A percentile compares a stretch with the other conserved stretches of the same genome.
phyloP scores from a whole-genome alignment of 2,113 vertebrate genomes.

The Morone saxatilis region DNA sequence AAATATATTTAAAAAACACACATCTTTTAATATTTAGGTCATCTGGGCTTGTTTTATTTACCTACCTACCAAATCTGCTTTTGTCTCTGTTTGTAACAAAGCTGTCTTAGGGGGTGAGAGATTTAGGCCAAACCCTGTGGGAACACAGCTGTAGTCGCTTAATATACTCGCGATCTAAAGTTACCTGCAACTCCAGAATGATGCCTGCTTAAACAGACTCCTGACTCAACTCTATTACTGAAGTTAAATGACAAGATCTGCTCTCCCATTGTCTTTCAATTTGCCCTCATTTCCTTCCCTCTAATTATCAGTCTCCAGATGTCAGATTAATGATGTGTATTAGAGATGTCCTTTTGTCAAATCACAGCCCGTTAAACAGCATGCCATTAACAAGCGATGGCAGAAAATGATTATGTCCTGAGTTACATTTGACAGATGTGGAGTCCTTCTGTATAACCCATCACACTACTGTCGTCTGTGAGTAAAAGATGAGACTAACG shows the following conservation, averaged over 20 bases:
- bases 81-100: conserved; percentile 1
- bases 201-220: conserved; percentile 10
- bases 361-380: conserved; percentile 64
- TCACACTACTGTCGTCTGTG: conserved; percentile 22
- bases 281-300: conserved; percentile 68
- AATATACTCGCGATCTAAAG: conserved; percentile 20
- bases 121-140: conserved; percentile 50
- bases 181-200: conserved; percentile 26
- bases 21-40: background rate
- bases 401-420: conserved; percentile 73
- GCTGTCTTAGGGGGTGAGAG: conserved; percentile 2
- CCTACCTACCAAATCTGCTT: background rate
- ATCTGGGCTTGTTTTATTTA: conserved; percentile 10
- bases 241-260: conserved; percentile 61
- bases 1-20: background rate
- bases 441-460: conserved; percentile 41
- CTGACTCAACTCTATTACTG: conserved; percentile 33
- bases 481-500: conserved; percentile 55
- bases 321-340: conserved; percentile 76
- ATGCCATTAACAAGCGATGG: conserved; percentile 68
- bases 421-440: conserved; percentile 65
- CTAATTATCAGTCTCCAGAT: conserved; percentile 73
- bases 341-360: conserved; percentile 74
- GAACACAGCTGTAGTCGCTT: conserved; percentile 22
- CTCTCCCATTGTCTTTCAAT: conserved; percentile 70